Evolutionary conservation across 2,888 invertebrate species (phyloP).

Genomic region (Orchesellides sinensis): DNA sequence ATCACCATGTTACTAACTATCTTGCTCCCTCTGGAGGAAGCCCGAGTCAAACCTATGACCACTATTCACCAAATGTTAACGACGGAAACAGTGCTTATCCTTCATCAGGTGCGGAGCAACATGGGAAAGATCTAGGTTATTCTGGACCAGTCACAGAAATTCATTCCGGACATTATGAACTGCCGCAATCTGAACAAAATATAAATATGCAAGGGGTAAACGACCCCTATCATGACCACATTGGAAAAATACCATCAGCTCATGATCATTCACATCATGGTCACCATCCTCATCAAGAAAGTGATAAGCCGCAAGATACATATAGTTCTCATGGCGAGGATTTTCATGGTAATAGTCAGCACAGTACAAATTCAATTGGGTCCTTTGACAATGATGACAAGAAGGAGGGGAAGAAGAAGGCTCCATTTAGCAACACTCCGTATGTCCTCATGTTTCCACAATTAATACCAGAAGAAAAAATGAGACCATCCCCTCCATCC

Average conservation of each 20-base stretch:
- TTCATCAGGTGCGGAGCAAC: not conserved
- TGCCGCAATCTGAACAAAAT: not conserved
- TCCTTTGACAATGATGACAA: not conserved
- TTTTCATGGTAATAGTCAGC: not conserved
- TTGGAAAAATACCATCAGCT: not conserved
- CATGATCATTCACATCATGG: not conserved
- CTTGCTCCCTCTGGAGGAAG: not conserved
- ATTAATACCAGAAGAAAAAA: slow-evolving; percentile 65
- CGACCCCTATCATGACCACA: not conserved
- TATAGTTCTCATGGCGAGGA: not conserved
- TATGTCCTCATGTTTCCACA: slow-evolving; percentile 75
- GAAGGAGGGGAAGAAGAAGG: slow-evolving; percentile 18
- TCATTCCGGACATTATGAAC: slow-evolving; percentile 30
- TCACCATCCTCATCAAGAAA: not conserved
- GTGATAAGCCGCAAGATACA: slow-evolving; percentile 3
- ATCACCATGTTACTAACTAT: not conserved
- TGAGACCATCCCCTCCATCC: slow-evolving; percentile 68
- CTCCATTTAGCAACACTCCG: slow-evolving; percentile 72
- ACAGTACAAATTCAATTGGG: too few relatives aligned
- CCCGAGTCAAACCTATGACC: not conserved
- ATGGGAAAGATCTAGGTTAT: slow-evolving; percentile 8
- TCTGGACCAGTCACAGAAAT: slow-evolving; percentile 45
- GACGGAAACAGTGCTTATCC: not conserved
- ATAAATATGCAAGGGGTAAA: not conserved
- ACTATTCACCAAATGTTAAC: not conserved